phyloP scores from a whole-genome alignment of 2,113 vertebrate genomes.

The Amazona guildingii region DNA sequence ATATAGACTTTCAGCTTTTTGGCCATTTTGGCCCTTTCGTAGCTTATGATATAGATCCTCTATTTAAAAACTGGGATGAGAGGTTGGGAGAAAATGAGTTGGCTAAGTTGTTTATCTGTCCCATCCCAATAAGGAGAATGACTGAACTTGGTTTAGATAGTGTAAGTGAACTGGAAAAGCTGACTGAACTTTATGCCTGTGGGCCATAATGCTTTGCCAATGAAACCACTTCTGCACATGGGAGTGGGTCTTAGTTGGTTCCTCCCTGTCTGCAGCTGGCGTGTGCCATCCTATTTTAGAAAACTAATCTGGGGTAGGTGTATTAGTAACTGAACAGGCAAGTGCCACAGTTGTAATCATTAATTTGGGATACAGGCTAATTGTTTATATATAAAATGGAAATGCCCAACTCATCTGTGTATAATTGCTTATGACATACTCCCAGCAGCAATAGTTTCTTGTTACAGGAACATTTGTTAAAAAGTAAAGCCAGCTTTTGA shows the following conservation, averaged over 20 bases:
- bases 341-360: background rate
- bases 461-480: background rate
- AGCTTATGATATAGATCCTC: background rate
- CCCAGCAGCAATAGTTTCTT: background rate
- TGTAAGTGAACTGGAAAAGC: background rate
- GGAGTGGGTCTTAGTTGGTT: constrained; percentile 19
- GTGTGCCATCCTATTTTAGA: constrained; percentile 4
- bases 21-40: constrained; percentile 31
- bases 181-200: background rate
- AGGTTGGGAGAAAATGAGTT: background rate
- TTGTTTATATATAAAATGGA: constrained; percentile 1
- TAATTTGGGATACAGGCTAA: background rate
- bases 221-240: background rate
- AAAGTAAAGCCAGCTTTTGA: background rate
- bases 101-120: background rate
- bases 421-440: background rate
- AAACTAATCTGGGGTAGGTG: constrained; percentile 1
- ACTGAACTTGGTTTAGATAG: background rate
- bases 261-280: constrained; percentile 15
- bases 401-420: background rate
- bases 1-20: constrained; percentile 23
- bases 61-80: background rate
- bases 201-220: background rate
- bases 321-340: constrained; percentile 9
- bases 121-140: background rate